Evolutionary conservation across 2,797 vertebrate species (phyloP), one percentile per base, ranked within the genome.

Genomic region (Sebastolobus altivelis): DNA sequence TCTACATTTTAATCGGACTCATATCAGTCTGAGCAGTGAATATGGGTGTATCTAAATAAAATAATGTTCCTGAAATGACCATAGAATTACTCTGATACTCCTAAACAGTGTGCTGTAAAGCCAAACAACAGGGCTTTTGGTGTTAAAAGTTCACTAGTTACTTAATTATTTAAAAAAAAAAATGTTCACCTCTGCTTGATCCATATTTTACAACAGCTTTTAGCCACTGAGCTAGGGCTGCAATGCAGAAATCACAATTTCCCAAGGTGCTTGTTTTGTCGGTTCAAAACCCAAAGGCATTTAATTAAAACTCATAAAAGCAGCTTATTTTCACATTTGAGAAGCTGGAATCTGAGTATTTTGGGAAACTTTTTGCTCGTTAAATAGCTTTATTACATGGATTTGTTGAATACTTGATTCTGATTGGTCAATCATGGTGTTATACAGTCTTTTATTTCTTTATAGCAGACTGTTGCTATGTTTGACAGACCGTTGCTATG

Each of bases 191-290:
- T 11, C 40, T 37, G 49, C 33, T 40, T 62, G 3, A 31, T 43
- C 12, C 46, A 43, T 54, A 33, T 33, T 56, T 33, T 43, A 16
- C 11, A 70, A 54, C 7, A 33, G 31, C 18, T 8, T 54, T 54
- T 25, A 69, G 56, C 55, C 25, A 35, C 25, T 49, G 16, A 62
- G 58, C 31, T 20, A 11, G 0, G 1, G 6, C 49, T 49, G n/a
- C n/a, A 54, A 54, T 31, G 25, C 25, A 65, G 3, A 65, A 65
- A 65, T 55, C 12, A 22, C 5, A 35, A 25, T 66, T 43, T 59
- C 54, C 20, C 38, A 46, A 20, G 11, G 22, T 37, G 16, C 55
- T 76, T 65, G 49, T 65, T 66, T 66, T 59, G 16, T 61, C 43
- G 25, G 16, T 37, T n/a, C 4, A 22, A 37, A 12, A 38, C 12